These are phyloP conservation scores for Gymnodraco acuticeps DNA, from an alignment of 2,797 vertebrate species.

Conservation along the genomic window DNA sequence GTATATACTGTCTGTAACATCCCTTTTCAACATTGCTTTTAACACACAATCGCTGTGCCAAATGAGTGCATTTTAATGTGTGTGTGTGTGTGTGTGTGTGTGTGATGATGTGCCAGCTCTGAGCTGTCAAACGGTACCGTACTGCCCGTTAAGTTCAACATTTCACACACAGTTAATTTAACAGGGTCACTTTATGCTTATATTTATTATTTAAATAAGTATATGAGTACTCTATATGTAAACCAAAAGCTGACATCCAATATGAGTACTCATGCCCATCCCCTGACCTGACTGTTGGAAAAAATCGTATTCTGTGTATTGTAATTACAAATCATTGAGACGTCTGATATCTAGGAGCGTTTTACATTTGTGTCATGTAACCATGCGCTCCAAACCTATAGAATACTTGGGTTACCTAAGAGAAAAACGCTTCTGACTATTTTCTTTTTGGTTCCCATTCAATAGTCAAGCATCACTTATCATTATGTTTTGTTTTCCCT, in stretches of 20 bases:
- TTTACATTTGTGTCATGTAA: not conserved
- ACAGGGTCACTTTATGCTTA: too few species aligned
- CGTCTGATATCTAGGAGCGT: not conserved
- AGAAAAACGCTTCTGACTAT: not conserved
- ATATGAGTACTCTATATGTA: too few species aligned
- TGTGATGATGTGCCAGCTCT: not conserved
- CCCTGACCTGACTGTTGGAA: too few species aligned
- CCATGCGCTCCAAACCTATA: not conserved
- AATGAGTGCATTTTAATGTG: not conserved
- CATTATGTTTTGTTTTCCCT: constrained; percentile 36
- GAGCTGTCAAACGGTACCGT: not conserved
- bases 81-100: not conserved
- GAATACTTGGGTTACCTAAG: not conserved
- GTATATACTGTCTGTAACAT: not conserved
- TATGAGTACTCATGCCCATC: too few species aligned
- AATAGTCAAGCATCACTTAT: constrained; percentile 5
- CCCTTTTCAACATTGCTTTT: not conserved
- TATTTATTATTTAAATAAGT: too few species aligned
- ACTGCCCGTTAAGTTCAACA: not conserved
- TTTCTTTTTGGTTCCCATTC: not conserved
- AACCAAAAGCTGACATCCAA: too few species aligned
- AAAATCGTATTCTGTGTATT: too few species aligned
- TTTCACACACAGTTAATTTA: too few species aligned
- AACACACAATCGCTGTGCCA: not conserved
- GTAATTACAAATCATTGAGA: not conserved